Conservation (phyloP, 1,140 invertebrate genomes). For the Psilanteris sp. region DNA sequence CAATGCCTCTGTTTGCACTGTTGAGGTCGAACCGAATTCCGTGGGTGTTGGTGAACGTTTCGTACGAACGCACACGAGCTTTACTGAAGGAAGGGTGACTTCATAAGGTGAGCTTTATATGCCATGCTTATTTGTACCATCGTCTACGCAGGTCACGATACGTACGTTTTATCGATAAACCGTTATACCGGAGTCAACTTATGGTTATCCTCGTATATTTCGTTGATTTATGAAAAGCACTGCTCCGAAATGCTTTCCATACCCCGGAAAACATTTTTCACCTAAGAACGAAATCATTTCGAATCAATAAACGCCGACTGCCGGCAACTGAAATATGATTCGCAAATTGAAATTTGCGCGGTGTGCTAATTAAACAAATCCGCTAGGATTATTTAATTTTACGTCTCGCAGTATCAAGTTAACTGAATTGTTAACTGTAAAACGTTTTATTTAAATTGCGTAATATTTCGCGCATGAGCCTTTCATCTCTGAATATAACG, state of each 20-base stretch:
- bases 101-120: slow-evolving; percentile 64
- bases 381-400: too few species aligned
- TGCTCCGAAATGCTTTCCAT: slow-evolving; percentile 2
- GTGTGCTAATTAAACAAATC: too few species aligned
- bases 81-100: slow-evolving; percentile 47
- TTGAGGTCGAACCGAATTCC: slow-evolving; percentile 78
- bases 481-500: too few species aligned
- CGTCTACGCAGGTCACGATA: slow-evolving; percentile 49
- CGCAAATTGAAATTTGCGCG: too few species aligned
- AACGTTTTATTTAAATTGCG: too few species aligned
- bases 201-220: slow-evolving; percentile 29
- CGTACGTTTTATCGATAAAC: slow-evolving; percentile 57
- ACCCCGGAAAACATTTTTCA: background rate
- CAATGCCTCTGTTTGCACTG: slow-evolving; percentile 80
- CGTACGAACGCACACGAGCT: slow-evolving; percentile 58
- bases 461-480: too few species aligned
- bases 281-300: too few species aligned
- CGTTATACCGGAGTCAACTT: slow-evolving; percentile 48
- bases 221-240: slow-evolving; percentile 20
- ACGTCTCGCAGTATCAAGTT: too few species aligned
- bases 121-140: slow-evolving; percentile 49
- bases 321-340: too few species aligned
- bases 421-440: too few species aligned
- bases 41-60: slow-evolving; percentile 64
- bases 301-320: background rate